A percentile compares a stretch with the other conserved stretches of the same genome.
Evolutionary conservation across 2,797 vertebrate species (phyloP).

Genomic region (Pachyuromys duprasi): DNA sequence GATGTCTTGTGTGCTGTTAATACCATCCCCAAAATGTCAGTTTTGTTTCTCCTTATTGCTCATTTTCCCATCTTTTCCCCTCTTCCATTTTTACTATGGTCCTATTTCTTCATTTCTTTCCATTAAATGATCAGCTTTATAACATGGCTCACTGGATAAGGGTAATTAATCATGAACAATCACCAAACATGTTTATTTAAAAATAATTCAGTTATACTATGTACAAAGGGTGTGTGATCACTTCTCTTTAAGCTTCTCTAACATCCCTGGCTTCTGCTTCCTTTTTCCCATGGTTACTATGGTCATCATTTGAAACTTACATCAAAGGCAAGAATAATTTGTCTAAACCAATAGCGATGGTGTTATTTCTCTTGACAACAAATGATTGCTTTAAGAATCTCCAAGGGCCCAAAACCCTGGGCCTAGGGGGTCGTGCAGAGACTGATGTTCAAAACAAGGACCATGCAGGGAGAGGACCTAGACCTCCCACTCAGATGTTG

Average conservation of each 20-base stretch:
- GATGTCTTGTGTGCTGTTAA: constrained; percentile 37
- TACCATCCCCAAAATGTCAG: neutral
- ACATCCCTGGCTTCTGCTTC: constrained; percentile 1
- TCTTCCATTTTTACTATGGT: constrained; percentile 23
- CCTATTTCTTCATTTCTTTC: neutral
- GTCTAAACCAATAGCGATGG: neutral
- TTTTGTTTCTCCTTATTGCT: constrained; percentile 34
- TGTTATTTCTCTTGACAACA: constrained; percentile 16
- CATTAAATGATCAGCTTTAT: constrained; percentile 9
- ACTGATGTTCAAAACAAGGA: too few relatives aligned
- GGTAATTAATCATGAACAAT: constrained; percentile 17
- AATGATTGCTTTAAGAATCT: constrained; percentile 23
- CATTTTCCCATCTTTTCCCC: neutral
- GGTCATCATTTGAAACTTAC: constrained; percentile 1
- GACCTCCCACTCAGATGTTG: too few relatives aligned
- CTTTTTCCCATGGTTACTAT: constrained; percentile 1
- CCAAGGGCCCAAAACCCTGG: neutral
- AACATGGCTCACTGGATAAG: constrained; percentile 12
- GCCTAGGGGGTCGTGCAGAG: too few relatives aligned
- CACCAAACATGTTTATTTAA: constrained; percentile 20
- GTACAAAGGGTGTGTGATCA: neutral
- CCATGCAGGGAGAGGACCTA: too few relatives aligned
- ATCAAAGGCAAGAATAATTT: constrained; percentile 37
- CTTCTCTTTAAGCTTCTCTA: constrained; percentile 17
- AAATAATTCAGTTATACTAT: constrained; percentile 29